phyloP scores from a whole-genome alignment of 2,888 invertebrate species.

The Drosophila siamana region DNA sequence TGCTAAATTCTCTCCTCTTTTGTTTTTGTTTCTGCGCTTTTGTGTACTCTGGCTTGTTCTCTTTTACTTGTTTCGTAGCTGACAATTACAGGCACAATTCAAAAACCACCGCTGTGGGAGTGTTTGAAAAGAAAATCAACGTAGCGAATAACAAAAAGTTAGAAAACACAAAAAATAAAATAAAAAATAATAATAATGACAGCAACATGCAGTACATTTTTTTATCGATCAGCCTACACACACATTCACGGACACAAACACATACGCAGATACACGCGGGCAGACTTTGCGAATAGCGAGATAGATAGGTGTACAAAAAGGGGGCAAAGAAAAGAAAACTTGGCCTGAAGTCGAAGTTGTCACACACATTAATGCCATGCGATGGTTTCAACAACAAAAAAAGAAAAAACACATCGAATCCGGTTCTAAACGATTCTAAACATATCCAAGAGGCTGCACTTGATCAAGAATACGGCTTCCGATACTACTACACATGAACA shows the following conservation, averaged over 20 bases:
- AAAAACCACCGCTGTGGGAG: conserved; percentile 61
- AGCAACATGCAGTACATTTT: conserved; percentile 58
- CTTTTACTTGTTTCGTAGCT: conserved; percentile 56
- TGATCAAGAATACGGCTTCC: conserved; percentile 39
- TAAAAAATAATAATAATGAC: conserved; percentile 38
- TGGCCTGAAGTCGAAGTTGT: conserved; percentile 68
- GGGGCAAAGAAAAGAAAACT: conserved; percentile 31
- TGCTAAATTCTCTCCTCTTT: conserved; percentile 13
- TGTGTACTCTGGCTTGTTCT: conserved; percentile 20
- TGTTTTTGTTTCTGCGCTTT: not conserved
- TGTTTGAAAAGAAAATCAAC: conserved; percentile 68
- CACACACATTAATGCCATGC: conserved; percentile 60
- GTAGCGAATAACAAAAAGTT: conserved; percentile 50
- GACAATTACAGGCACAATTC: conserved; percentile 55
- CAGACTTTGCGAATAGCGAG: conserved; percentile 13
- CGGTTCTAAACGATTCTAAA: conserved; percentile 70
- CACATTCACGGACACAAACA: conserved; percentile 19
- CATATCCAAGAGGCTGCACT: conserved; percentile 62
- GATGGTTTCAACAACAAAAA: conserved; percentile 36
- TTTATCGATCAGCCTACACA: conserved; percentile 52
- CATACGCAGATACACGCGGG: conserved; percentile 15
- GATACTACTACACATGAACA: conserved; percentile 12
- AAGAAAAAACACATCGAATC: conserved; percentile 48
- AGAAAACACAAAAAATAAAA: conserved; percentile 44
- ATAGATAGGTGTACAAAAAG: conserved; percentile 10